A percentile compares a stretch with the other conserved stretches of the same genome.
Evolutionary conservation across 2,797 vertebrate species (phyloP).

Genomic region (Melanotaenia maccullochi): DNA sequence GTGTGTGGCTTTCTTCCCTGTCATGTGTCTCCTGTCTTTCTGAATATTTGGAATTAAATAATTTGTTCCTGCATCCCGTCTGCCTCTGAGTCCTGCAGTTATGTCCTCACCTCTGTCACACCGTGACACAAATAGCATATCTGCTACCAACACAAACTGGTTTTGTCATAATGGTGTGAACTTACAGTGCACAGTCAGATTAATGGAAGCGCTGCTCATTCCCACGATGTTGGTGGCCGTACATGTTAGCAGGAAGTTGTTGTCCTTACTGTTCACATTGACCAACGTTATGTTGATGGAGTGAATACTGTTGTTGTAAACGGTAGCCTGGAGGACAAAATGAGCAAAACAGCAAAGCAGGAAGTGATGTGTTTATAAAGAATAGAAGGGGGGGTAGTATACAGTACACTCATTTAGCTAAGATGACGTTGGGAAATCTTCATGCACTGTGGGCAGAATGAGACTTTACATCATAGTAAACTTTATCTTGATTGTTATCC

Average conservation of each 20-base stretch:
- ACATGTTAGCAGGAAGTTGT: constrained; percentile 91
- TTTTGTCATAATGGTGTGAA: constrained; percentile 22
- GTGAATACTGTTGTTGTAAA: constrained; percentile 90
- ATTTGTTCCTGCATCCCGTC: no score
- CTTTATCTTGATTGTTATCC: no score
- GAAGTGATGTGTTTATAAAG: no score
- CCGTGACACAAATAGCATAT: no score
- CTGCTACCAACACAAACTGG: not conserved
- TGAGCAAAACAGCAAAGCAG: not conserved
- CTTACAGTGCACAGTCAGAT: constrained; percentile 95
- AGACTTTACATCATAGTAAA: no score
- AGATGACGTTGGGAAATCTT: no score
- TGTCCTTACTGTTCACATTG: constrained; percentile 94
- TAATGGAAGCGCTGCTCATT: constrained; percentile 93
- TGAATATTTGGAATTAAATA: no score
- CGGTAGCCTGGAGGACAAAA: constrained; percentile 81
- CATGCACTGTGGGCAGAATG: no score
- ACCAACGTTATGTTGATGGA: constrained; percentile 92
- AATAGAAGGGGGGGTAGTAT: not conserved
- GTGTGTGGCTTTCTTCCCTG: no score
- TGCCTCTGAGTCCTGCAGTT: no score
- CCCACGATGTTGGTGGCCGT: constrained; percentile 95
- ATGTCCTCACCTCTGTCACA: no score
- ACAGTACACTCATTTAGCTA: not conserved
- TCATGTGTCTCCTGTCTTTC: no score